Conservation (phyloP, 2,888 invertebrate species). For the Dromius quadrimaculatus region DNA sequence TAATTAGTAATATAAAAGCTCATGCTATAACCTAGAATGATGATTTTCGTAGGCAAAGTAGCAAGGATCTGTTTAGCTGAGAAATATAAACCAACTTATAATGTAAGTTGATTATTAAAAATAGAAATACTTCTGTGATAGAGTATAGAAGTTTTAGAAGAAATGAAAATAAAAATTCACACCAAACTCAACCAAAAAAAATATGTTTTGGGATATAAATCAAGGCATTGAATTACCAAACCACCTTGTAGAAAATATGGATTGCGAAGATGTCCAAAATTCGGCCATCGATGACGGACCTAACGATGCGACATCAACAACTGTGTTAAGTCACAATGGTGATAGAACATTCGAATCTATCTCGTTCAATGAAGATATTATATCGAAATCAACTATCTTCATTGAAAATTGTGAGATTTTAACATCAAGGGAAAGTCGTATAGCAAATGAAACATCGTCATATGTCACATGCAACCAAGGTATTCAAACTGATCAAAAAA, state of each 20-base stretch:
- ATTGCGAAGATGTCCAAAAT: not conserved
- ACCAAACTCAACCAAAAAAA: too few relatives aligned
- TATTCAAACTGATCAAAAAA: not conserved
- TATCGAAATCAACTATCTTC: not conserved
- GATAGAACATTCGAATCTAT: not conserved
- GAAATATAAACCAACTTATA: too few relatives aligned
- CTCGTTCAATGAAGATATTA: not conserved
- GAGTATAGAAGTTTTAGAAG: too few relatives aligned
- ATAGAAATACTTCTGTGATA: too few relatives aligned
- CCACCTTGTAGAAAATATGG: not conserved
- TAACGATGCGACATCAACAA: not conserved
- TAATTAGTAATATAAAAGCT: too few relatives aligned
- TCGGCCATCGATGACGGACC: not conserved
- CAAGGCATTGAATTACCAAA: too few relatives aligned
- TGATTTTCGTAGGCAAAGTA: not conserved
- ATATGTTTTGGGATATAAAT: too few relatives aligned
- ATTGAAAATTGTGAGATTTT: not conserved
- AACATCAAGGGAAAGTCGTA: not conserved
- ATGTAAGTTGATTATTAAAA: too few relatives aligned
- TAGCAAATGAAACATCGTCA: not conserved
- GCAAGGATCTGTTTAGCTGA: not conserved
- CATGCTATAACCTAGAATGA: too few relatives aligned
- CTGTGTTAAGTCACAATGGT: not conserved
- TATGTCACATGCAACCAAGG: too few relatives aligned
- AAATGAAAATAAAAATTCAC: too few relatives aligned